Conservation (phyloP, 2,888 invertebrate genomes). For the Omphaloscelis lunosa region DNA sequence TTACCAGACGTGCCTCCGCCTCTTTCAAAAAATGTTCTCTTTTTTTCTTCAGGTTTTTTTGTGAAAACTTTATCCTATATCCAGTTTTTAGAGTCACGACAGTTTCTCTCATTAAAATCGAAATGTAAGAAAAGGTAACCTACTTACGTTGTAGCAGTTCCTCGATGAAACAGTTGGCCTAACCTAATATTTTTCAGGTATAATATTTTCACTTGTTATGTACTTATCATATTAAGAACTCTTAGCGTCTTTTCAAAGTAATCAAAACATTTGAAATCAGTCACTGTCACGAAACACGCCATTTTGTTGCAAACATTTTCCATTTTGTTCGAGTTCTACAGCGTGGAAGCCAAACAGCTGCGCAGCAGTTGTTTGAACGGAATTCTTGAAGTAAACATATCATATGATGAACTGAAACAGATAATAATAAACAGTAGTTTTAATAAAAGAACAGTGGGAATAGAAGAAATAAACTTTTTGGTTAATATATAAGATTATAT, state of each 20-base stretch:
- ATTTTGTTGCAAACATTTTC: slow-evolving; percentile 26
- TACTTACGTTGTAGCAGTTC: not conserved
- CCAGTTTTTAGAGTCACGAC: not conserved
- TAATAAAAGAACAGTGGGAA: slow-evolving; percentile 10
- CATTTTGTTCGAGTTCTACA: slow-evolving; percentile 21
- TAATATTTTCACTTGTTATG: too few relatives aligned
- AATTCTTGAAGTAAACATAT: slow-evolving; percentile 38
- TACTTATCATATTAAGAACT: too few relatives aligned
- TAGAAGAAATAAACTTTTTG: not conserved
- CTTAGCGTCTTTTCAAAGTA: slow-evolving; percentile 11
- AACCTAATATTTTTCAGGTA: not conserved
- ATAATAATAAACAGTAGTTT: slow-evolving; percentile 43
- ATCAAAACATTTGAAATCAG: not conserved
- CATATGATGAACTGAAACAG: slow-evolving; percentile 47
- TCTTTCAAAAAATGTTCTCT: not conserved
- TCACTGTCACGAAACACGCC: not conserved
- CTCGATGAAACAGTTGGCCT: not conserved
- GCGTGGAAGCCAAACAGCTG: slow-evolving; percentile 35
- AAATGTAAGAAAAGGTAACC: too few relatives aligned
- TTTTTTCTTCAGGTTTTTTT: not conserved
- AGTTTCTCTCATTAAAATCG: too few relatives aligned
- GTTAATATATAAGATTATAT: not conserved
- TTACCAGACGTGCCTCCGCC: not conserved
- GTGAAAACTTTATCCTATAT: not conserved
- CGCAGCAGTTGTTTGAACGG: slow-evolving; percentile 36